phyloP scores from a whole-genome alignment of 2,888 invertebrate species.

The Hydroisotoma schaefferi region DNA sequence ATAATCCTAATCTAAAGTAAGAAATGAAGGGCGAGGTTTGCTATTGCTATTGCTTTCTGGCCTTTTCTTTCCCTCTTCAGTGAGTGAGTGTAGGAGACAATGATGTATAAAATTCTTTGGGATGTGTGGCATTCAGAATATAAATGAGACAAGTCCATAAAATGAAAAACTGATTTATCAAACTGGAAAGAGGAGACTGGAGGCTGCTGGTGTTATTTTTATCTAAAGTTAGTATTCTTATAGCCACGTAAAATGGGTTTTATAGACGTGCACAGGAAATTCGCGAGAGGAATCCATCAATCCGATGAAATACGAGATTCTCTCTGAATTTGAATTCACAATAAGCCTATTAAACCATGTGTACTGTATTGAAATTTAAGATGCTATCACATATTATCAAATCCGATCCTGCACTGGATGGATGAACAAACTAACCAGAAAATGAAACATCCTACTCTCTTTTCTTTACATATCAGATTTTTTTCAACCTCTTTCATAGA shows the following conservation, averaged over 20 bases:
- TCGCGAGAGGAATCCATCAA: constrained; percentile 13
- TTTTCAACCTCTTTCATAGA: too few species aligned
- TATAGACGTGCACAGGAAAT: constrained; percentile 5
- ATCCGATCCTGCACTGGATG: too few species aligned
- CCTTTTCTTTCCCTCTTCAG: too few species aligned
- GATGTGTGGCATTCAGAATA: neutral
- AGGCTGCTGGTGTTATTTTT: neutral
- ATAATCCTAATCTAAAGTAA: too few species aligned
- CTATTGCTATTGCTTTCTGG: too few species aligned
- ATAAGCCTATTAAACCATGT: neutral
- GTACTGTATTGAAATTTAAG: too few species aligned
- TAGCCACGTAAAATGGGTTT: constrained; percentile 11
- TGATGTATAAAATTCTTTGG: neutral
- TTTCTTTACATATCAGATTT: too few species aligned
- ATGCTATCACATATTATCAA: too few species aligned
- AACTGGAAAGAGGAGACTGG: neutral
- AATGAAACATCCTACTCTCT: too few species aligned
- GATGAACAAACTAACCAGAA: too few species aligned
- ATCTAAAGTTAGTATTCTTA: constrained; percentile 3
- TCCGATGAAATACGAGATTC: constrained; percentile 7
- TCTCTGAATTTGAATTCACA: constrained; percentile 11
- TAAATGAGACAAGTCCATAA: constrained; percentile 13
- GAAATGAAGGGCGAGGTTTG: too few species aligned
- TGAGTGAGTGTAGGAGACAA: constrained; percentile 2
- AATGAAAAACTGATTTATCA: constrained; percentile 16